Conservation (phyloP, 2,113 vertebrate genomes). For the Ictalurus furcatus region DNA sequence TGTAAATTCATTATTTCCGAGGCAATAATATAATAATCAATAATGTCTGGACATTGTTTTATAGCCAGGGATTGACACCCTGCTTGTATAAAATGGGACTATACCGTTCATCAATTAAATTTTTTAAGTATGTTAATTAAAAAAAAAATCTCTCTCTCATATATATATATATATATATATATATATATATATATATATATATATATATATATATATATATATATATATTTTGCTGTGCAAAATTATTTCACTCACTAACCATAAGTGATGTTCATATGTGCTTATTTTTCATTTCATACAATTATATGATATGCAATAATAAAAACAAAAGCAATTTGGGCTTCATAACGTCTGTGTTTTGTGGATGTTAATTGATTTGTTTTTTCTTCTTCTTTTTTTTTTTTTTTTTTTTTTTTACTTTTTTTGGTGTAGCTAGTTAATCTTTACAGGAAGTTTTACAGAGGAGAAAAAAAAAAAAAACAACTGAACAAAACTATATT, state of each 20-base stretch:
- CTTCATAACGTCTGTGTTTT: constrained; percentile 72
- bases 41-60: constrained; percentile 89
- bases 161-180: constrained; percentile 63
- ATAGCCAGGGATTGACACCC: constrained; percentile 94
- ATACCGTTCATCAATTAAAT: constrained; percentile 87
- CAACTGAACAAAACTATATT: too few relatives aligned
- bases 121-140: constrained; percentile 90
- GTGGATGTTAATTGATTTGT: constrained; percentile 57
- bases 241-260: constrained; percentile 99
- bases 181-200: constrained; percentile 70
- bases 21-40: constrained; percentile 92
- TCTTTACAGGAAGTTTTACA: background rate
- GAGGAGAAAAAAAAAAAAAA: background rate
- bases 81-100: constrained; percentile 88
- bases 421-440: background rate
- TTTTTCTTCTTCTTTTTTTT: constrained; percentile 5
- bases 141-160: constrained; percentile 59
- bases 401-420: background rate
- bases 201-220: constrained; percentile 20
- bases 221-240: constrained; percentile 99
- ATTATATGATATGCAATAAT: constrained; percentile 80
- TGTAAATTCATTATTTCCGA: constrained; percentile 89
- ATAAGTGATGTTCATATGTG: constrained; percentile 98
- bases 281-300: constrained; percentile 87
- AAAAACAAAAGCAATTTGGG: constrained; percentile 69